Evolutionary conservation across 2,797 vertebrate genomes (phyloP).

Genomic region (Crypturellus tataupa): DNA sequence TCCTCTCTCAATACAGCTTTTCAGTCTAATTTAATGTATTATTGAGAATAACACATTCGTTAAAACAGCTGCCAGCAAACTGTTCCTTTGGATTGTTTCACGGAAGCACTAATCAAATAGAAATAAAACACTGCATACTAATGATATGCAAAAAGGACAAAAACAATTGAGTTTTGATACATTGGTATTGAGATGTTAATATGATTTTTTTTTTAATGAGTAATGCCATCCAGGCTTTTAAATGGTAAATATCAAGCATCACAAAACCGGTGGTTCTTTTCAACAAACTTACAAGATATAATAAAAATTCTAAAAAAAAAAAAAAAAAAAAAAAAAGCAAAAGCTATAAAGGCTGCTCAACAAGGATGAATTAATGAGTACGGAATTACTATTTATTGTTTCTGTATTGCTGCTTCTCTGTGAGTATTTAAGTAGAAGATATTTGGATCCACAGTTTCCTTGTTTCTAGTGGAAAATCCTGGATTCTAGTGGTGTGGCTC

Average conservation of each 20-base stretch:
- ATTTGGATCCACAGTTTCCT: conserved; percentile 9
- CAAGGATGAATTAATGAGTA: conserved; percentile 73
- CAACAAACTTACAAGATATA: conserved; percentile 63
- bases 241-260: conserved; percentile 59
- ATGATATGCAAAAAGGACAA: conserved; percentile 72
- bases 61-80: conserved; percentile 75
- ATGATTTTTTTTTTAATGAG: conserved; percentile 66
- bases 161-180: conserved; percentile 77
- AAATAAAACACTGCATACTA: conserved; percentile 52
- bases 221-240: conserved; percentile 57
- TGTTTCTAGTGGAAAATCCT: background rate
- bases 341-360: conserved; percentile 72
- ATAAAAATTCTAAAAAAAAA: conserved; percentile 76
- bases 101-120: conserved; percentile 58
- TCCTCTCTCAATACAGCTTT: conserved; percentile 50
- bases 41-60: conserved; percentile 64
- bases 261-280: conserved; percentile 77
- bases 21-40: conserved; percentile 63
- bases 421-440: conserved; percentile 27
- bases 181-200: conserved; percentile 81
- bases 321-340: conserved; percentile 73
- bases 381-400: conserved; percentile 77
- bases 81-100: conserved; percentile 65
- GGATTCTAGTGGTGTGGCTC: background rate
- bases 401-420: conserved; percentile 56